Evolutionary conservation across 2,113 vertebrate species (phyloP).

Genomic region (Oncorhynchus clarkii): DNA sequence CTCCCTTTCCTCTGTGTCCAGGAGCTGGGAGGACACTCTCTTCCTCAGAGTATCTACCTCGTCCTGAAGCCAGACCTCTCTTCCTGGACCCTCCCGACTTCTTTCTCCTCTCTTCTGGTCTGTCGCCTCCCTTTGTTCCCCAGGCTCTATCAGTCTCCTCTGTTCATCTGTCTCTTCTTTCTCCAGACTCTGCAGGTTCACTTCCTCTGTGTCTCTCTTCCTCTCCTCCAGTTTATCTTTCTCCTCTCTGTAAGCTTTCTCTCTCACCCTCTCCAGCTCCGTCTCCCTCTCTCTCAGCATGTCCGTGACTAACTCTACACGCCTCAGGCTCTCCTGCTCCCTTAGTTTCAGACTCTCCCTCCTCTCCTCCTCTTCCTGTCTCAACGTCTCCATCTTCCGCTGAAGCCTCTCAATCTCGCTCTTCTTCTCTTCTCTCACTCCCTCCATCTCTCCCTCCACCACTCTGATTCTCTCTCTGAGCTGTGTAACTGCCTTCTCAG

Average conservation of each 20-base stretch:
- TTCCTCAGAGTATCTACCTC: not conserved
- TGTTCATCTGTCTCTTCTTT: slow-evolving; percentile 8
- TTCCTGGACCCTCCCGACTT: not conserved
- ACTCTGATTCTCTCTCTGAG: slow-evolving; percentile 12
- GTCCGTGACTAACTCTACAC: slow-evolving; percentile 4
- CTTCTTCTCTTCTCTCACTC: not conserved
- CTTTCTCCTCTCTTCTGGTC: not conserved
- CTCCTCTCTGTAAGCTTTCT: slow-evolving; percentile 5
- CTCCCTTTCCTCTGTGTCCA: slow-evolving; percentile 37
- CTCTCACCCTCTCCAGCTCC: slow-evolving; percentile 21
- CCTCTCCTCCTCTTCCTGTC: slow-evolving; percentile 10
- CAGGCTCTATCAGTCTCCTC: not conserved
- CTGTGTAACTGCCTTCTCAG: slow-evolving; percentile 22
- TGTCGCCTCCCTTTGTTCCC: not conserved
- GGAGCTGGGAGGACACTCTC: slow-evolving; percentile 18
- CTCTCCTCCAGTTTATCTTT: slow-evolving; percentile 15
- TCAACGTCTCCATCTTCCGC: slow-evolving; percentile 1
- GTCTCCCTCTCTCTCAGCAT: slow-evolving; percentile 20
- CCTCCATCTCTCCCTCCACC: slow-evolving; percentile 18
- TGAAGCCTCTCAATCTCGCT: slow-evolving; percentile 7
- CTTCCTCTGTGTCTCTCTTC: not conserved
- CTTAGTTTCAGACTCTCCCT: slow-evolving; percentile 1
- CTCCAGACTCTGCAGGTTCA: slow-evolving; percentile 14
- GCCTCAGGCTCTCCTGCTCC: slow-evolving; percentile 4
- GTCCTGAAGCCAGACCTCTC: not conserved